phyloP scores from a whole-genome alignment of 2,797 vertebrate species.

The Cossypha niveicapilla region DNA sequence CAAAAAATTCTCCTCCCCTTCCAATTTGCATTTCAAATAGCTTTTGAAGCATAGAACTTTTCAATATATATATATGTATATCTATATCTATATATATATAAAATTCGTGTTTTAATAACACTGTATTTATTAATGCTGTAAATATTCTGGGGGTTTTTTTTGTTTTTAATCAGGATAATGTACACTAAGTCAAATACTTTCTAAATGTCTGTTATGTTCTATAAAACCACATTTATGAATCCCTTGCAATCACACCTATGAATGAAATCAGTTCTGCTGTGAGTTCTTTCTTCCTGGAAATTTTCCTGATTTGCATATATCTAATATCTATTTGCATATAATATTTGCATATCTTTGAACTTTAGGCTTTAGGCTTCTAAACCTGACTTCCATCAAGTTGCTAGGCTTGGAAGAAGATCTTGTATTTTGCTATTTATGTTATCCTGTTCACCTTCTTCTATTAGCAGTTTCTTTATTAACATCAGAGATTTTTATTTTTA shows the following conservation, averaged over 20 bases:
- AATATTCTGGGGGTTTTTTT: not conserved
- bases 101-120: no score
- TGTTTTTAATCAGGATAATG: rapidly evolving
- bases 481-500: not conserved
- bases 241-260: not conserved
- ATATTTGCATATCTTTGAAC: not conserved
- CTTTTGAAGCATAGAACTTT: not conserved
- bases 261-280: not conserved
- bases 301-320: not conserved
- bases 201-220: not conserved
- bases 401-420: not conserved
- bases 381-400: not conserved
- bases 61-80: not conserved
- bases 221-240: not conserved
- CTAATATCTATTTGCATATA: no score
- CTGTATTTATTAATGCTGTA: not conserved
- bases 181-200: not conserved
- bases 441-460: not conserved
- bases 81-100: not conserved
- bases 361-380: not conserved
- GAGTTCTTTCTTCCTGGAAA: not conserved
- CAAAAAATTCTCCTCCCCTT: not conserved
- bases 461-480: not conserved
- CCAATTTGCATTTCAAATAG: not conserved
- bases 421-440: not conserved